phyloP scores from a whole-genome alignment of 2,797 vertebrate genomes.

The Sebastes taczanowskii region DNA sequence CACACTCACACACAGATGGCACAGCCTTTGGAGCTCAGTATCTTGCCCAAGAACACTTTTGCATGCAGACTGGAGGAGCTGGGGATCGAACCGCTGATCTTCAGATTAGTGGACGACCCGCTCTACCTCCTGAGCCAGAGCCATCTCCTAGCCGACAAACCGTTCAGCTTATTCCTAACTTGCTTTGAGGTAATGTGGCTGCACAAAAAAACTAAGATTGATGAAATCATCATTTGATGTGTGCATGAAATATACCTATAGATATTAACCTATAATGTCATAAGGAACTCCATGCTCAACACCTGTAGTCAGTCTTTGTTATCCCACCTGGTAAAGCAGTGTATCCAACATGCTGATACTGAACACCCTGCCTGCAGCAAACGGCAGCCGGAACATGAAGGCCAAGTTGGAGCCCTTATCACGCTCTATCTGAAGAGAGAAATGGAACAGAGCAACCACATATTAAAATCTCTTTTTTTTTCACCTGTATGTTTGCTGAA shows the following conservation, averaged over 20 bases:
- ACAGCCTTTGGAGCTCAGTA: too few relatives aligned
- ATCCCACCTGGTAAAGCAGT: constrained; percentile 93
- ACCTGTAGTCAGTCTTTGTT: too few relatives aligned
- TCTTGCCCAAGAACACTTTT: too few relatives aligned
- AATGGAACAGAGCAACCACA: background rate
- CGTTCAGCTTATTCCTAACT: too few relatives aligned
- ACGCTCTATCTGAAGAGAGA: constrained; percentile 89
- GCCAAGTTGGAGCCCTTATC: constrained; percentile 97
- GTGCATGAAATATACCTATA: background rate
- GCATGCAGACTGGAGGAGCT: too few relatives aligned
- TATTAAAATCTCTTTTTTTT: background rate
- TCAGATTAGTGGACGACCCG: too few relatives aligned
- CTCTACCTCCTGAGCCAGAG: too few relatives aligned
- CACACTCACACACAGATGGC: too few relatives aligned
- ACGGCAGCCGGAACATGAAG: constrained; percentile 98
- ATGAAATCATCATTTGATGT: background rate
- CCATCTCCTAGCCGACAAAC: too few relatives aligned
- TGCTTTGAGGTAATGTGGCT: too few relatives aligned
- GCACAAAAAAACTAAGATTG: too few relatives aligned
- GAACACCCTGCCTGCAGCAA: constrained; percentile 95
- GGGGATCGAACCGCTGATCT: too few relatives aligned
- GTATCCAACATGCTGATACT: constrained; percentile 99
- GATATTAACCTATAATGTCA: background rate
- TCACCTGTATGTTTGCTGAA: background rate
- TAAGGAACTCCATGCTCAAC: background rate